Base-by-base conservation (phyloP, 2,113 vertebrate species). In the Lepus europaeus region DNA sequence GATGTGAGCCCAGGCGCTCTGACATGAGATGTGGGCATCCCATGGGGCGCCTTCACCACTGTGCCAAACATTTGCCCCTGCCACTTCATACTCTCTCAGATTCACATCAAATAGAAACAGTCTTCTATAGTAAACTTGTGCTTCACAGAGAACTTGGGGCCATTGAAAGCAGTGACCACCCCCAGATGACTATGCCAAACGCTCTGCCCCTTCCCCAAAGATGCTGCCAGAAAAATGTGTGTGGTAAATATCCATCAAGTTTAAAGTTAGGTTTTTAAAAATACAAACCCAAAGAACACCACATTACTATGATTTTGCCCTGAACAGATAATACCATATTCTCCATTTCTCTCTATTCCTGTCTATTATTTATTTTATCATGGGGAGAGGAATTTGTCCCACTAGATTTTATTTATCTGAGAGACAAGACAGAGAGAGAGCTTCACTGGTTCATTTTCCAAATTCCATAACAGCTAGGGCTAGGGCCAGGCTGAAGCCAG, bases 261-360 rank as follows among this genome's bases (percentile, higher is more conserved):
- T 29, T 92, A 87, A 86, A 92, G 33, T 45, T 87, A 61, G 31
- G 69, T 49, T 89, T 82, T 76, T 31, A 31, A 78, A 91, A 77
- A 73, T 45, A 59, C 66, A 69, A 83, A 49, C 16, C 72, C 33
- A 59, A 45, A 20, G 77, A 89, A 31, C 51, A n/a, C 85, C 64
- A 56, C 25, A 68, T 29, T 25, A 87, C 56, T 72, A n/a, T 12
- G 66, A 45, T 39, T n/a, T 64, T 61, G 22, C 64, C 87, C 13
- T 61, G 66, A 66, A 36, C 25, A 51, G 25, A 9, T 2, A 64
- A 9, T 2, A 1, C 31, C 77, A 4, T 76, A 29, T 76, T 49
- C 33, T 39, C 39, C 33, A n/a, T 3, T 9, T 31, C 51, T 59
- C n/a, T 77, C 39, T 79, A 0, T 23, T 69, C 11, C 0, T 51